Evolutionary conservation across 2,113 vertebrate genomes (phyloP).

Genomic region (Orcinus orca): DNA sequence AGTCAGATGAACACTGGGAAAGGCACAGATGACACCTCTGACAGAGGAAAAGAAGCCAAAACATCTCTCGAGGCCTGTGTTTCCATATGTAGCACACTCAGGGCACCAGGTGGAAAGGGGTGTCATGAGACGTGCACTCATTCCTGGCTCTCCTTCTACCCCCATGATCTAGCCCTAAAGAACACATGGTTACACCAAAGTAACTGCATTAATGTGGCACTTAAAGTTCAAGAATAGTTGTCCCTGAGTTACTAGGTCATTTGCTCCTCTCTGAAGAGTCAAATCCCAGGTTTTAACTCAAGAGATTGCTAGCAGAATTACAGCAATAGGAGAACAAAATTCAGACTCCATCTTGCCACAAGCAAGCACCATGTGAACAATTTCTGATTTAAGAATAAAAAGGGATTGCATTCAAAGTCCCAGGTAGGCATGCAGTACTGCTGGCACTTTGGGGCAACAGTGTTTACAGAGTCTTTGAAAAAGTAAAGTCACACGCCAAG

Average conservation of each 20-base stretch:
- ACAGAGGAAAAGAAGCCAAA: conserved; percentile 29
- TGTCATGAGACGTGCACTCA: background rate
- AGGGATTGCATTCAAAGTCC: conserved; percentile 23
- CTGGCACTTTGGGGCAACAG: conserved; percentile 32
- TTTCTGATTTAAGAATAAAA: conserved; percentile 1
- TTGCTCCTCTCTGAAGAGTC: conserved; percentile 49
- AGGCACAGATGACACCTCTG: conserved; percentile 75
- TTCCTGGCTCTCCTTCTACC: background rate
- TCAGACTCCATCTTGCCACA: conserved; percentile 18
- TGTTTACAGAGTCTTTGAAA: background rate
- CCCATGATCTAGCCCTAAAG: conserved; percentile 26
- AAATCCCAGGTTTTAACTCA: conserved; percentile 56
- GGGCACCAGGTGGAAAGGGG: background rate
- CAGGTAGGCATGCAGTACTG: background rate
- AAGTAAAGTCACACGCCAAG: background rate
- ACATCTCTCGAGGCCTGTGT: conserved; percentile 2
- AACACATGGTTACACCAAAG: background rate
- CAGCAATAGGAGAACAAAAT: conserved; percentile 25
- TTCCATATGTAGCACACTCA: background rate
- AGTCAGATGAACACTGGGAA: conserved; percentile 57
- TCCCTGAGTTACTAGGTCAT: conserved; percentile 70
- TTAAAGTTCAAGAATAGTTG: conserved; percentile 62
- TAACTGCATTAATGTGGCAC: conserved; percentile 60
- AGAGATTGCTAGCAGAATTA: conserved; percentile 34
- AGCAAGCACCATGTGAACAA: background rate